A percentile compares a stretch with the other conserved stretches of the same genome.
Evolutionary conservation across 2,888 invertebrate genomes (phyloP).

Genomic region (Apamea anceps): DNA sequence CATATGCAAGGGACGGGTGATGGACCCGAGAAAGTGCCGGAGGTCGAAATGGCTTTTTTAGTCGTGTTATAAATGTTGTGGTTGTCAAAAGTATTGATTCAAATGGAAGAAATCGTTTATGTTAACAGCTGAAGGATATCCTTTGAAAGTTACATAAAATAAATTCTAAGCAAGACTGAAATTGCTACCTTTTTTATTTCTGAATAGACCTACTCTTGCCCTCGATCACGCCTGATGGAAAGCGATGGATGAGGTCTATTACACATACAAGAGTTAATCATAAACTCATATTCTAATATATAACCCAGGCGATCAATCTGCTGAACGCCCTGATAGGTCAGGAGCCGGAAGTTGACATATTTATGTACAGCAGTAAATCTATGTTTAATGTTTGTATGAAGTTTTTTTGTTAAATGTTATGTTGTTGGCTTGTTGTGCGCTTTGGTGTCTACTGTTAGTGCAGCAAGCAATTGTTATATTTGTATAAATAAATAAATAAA

Average conservation of each 20-base stretch:
- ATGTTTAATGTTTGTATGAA: no score
- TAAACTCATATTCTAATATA: background rate
- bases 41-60: slow-evolving; percentile 16
- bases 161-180: background rate
- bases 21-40: slow-evolving; percentile 28
- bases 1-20: slow-evolving; percentile 48
- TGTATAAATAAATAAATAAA: no score
- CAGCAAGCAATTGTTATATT: no score
- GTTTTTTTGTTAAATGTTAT: no score
- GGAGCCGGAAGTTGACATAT: no score
- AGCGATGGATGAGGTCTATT: background rate
- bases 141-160: background rate
- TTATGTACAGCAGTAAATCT: no score
- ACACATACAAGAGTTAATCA: background rate
- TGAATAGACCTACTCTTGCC: background rate
- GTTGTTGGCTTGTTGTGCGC: no score
- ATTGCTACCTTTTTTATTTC: background rate
- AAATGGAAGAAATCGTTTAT: background rate
- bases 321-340: no score
- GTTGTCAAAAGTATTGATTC: slow-evolving; percentile 9
- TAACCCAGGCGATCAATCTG: no score
- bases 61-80: slow-evolving; percentile 5
- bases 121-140: background rate
- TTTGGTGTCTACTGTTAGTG: no score
- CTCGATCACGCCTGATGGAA: background rate